Conservation (phyloP, 2,113 vertebrate genomes). For the Myiozetetes cayanensis region DNA sequence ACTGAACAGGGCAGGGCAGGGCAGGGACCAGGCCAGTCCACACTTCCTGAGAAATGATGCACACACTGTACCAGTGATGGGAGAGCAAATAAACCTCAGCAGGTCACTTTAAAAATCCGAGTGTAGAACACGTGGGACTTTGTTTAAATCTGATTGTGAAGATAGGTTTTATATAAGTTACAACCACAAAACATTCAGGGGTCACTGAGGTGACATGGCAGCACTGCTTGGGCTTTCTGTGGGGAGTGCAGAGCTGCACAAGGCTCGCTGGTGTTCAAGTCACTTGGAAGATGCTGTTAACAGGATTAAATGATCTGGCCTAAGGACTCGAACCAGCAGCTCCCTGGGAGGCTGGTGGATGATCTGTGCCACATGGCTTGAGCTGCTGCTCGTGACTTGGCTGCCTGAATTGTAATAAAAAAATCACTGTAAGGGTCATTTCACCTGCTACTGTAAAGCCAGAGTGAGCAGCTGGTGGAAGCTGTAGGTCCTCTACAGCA, state of each 20-base stretch:
- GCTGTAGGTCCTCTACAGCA: background rate
- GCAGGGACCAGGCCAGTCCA: background rate
- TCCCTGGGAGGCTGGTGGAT: background rate
- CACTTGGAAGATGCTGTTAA: background rate
- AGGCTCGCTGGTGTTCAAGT: background rate
- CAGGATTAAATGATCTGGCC: background rate
- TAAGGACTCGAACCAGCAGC: background rate
- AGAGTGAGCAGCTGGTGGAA: background rate
- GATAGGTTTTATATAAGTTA: background rate
- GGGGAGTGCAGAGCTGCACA: background rate
- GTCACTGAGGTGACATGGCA: background rate
- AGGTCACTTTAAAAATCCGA: background rate
- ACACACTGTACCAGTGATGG: background rate
- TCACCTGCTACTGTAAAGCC: background rate
- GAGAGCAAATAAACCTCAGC: background rate
- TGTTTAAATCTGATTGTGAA: background rate
- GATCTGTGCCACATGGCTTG: background rate
- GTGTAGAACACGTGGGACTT: rapidly evolving
- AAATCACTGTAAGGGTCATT: background rate
- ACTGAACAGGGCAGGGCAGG: background rate
- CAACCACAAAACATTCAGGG: background rate
- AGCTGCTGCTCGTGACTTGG: slow-evolving; percentile 13
- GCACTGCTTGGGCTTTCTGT: background rate
- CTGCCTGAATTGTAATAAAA: background rate
- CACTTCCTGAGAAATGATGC: background rate